A percentile compares a stretch with the other conserved stretches of the same genome.
Conservation (phyloP, 2,888 invertebrate genomes). For the Cerastoderma edule region DNA sequence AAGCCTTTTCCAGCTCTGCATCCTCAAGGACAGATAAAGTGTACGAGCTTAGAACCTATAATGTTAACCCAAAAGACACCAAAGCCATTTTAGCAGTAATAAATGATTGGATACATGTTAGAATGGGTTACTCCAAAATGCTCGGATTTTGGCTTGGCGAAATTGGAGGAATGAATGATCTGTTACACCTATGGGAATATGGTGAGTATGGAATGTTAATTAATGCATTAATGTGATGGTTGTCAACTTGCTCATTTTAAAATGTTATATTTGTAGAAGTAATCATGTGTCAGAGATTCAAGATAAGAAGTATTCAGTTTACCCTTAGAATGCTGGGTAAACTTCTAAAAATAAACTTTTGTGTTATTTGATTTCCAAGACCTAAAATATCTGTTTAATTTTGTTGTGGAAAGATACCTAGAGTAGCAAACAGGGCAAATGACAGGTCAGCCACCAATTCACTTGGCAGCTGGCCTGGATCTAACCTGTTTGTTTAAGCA, state of each 20-base stretch:
- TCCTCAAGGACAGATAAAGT: background rate
- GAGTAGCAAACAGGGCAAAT: too few relatives aligned
- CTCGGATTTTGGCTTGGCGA: constrained; percentile 27
- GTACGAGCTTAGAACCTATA: constrained; percentile 26
- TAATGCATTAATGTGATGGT: background rate
- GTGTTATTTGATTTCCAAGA: background rate
- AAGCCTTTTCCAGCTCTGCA: background rate
- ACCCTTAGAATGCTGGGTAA: background rate
- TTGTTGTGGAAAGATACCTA: too few relatives aligned
- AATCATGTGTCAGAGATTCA: background rate
- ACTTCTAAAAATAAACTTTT: background rate
- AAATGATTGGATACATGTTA: constrained; percentile 11
- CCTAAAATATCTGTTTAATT: background rate
- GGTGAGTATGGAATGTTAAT: background rate
- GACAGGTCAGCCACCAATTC: too few relatives aligned
- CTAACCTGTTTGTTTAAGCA: background rate
- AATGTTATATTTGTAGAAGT: background rate
- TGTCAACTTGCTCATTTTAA: background rate
- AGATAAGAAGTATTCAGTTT: background rate
- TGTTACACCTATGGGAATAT: constrained; percentile 27
- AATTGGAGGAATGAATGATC: constrained; percentile 25
- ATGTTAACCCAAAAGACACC: constrained; percentile 13
- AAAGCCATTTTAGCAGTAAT: background rate
- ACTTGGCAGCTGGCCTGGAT: background rate
- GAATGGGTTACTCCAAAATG: constrained; percentile 13